Evolutionary conservation across 2,113 vertebrate species (phyloP).

Genomic region (Colaptes auratus): DNA sequence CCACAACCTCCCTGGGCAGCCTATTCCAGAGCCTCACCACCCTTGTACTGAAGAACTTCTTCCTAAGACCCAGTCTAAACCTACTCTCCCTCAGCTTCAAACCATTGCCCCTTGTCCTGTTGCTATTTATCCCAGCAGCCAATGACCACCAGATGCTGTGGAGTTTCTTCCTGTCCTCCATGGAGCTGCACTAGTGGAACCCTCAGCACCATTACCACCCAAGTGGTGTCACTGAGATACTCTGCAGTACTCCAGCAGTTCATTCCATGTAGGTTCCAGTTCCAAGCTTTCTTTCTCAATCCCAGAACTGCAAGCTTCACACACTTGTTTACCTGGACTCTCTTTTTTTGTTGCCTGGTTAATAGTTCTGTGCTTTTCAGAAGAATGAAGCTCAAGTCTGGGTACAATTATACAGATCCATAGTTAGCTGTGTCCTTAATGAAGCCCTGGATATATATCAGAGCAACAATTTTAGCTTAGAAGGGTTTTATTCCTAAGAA

Average conservation of each 20-base stretch:
- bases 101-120: not conserved
- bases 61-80: too few species aligned
- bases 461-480: not conserved
- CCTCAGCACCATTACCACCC: not conserved
- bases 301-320: not conserved
- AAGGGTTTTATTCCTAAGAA: not conserved
- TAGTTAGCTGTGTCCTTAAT: not conserved
- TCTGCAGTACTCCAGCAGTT: not conserved
- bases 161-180: rapidly evolving
- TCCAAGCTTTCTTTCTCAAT: not conserved
- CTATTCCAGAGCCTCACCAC: too few species aligned
- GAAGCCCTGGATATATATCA: not conserved
- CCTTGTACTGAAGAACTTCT: too few species aligned
- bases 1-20: too few species aligned
- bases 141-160: not conserved
- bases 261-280: rapidly evolving
- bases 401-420: not conserved
- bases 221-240: not conserved
- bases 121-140: not conserved
- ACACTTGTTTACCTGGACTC: not conserved
- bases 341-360: not conserved
- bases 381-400: not conserved
- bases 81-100: too few species aligned
- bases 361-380: not conserved
- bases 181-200: rapidly evolving